Conservation (phyloP, 37 sponge, comb jelly and placozoan genomes). For the Ianthella basta region DNA sequence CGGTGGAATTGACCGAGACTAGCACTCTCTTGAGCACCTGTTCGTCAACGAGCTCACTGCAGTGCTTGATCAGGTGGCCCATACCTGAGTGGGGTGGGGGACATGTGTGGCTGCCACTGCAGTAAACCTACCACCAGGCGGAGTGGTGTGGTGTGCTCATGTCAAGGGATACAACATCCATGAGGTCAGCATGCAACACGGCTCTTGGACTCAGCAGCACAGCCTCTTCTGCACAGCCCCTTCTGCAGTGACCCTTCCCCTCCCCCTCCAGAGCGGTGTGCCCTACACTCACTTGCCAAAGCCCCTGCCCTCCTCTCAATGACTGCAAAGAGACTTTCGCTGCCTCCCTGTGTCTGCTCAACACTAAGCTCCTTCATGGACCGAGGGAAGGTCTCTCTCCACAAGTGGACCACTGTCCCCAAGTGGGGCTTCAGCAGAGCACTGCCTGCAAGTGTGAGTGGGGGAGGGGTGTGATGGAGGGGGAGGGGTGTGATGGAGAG, state of each 20-base stretch:
- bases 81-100: slow-evolving; percentile 57
- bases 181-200: too few species aligned
- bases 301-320: slow-evolving; percentile 88
- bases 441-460: slow-evolving; percentile 54
- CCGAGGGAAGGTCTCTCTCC: slow-evolving; percentile 89
- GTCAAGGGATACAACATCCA: too few species aligned
- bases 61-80: slow-evolving; percentile 76
- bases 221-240: too few species aligned
- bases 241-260: too few species aligned
- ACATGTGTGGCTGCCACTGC: too few species aligned
- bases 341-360: slow-evolving; percentile 76
- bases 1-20: slow-evolving; percentile 84
- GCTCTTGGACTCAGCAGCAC: too few species aligned
- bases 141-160: too few species aligned
- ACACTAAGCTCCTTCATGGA: slow-evolving; percentile 85
- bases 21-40: slow-evolving; percentile 75
- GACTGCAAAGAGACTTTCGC: slow-evolving; percentile 56
- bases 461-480: not conserved
- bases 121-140: not conserved
- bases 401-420: slow-evolving; percentile 69
- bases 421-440: slow-evolving; percentile 78
- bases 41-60: slow-evolving; percentile 83
- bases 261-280: too few species aligned
- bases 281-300: slow-evolving; percentile 73
- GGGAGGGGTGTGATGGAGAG: not conserved